Percentiles rank a stretch among this genome's conserved stretches.
Conservation (phyloP, 2,797 vertebrate genomes). For the Channallabes apus region DNA sequence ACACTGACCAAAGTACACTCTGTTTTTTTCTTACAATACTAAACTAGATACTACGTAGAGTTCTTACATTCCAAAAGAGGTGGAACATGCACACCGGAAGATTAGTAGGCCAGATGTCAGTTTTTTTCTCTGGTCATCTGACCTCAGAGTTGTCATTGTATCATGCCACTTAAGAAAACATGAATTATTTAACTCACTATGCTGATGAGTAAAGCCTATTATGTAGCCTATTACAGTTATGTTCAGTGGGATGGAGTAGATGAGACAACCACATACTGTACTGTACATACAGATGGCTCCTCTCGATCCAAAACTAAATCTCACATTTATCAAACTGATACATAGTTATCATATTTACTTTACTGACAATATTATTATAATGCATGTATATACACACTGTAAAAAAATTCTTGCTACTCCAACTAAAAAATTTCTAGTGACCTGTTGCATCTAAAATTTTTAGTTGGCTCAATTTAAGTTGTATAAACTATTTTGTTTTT, state of each 20-base stretch:
- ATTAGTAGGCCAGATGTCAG: slow-evolving; percentile 34
- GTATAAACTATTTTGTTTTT: too few species aligned
- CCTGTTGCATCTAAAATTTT: too few species aligned
- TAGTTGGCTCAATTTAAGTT: too few species aligned
- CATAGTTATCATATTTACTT: neutral
- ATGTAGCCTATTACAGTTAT: slow-evolving; percentile 16
- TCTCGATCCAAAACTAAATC: neutral
- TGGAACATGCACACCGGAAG: neutral
- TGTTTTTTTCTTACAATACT: neutral
- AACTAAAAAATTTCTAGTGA: too few species aligned
- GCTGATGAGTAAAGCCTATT: slow-evolving; percentile 2
- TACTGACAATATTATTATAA: neutral
- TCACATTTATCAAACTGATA: neutral
- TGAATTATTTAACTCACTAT: slow-evolving; percentile 63
- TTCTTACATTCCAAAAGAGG: neutral
- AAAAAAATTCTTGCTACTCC: too few species aligned
- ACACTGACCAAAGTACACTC: neutral
- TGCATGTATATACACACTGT: neutral
- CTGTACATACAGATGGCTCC: neutral
- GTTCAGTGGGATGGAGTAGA: neutral
- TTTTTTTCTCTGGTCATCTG: slow-evolving; percentile 49
- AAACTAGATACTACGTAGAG: neutral
- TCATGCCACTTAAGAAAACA: slow-evolving; percentile 60
- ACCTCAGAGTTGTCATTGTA: slow-evolving; percentile 52
- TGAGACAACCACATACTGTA: neutral